phyloP scores from a whole-genome alignment of 2,888 invertebrate genomes.

The Calameuta idolon region DNA sequence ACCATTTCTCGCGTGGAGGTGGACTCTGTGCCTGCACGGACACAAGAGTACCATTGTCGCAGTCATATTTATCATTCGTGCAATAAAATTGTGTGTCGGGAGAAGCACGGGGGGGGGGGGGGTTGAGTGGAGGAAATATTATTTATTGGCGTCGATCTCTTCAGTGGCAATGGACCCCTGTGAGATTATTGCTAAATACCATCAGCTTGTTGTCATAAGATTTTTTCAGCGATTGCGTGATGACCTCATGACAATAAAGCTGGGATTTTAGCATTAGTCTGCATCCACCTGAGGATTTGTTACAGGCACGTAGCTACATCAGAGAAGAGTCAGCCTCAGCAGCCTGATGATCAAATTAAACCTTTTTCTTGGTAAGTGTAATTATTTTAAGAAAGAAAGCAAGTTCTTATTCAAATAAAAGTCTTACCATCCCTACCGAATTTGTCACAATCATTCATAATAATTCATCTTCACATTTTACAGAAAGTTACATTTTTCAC shows the following conservation, averaged over 20 bases:
- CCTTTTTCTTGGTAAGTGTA: conserved; percentile 52
- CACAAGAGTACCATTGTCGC: conserved; percentile 57
- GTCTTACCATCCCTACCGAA: not conserved
- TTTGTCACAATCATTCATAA: not conserved
- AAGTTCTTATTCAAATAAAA: not conserved
- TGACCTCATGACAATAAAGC: conserved; percentile 36
- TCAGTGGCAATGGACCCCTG: conserved; percentile 54
- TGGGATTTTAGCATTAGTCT: conserved; percentile 64
- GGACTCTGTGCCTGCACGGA: conserved; percentile 72
- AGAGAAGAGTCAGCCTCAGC: conserved; percentile 59
- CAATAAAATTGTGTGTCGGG: not conserved
- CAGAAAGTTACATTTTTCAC: not conserved
- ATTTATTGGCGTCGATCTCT: not conserved
- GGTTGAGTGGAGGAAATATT: not conserved
- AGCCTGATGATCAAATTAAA: conserved; percentile 58
- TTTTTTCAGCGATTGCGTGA: conserved; percentile 28
- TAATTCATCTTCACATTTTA: not conserved
- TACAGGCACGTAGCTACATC: conserved; percentile 70
- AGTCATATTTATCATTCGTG: conserved; percentile 13
- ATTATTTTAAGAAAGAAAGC: not conserved
- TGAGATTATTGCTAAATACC: conserved; percentile 64
- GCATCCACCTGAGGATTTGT: conserved; percentile 75
- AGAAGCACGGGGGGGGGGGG: not conserved
- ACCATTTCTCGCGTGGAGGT: conserved; percentile 70
- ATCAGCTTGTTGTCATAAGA: conserved; percentile 47